These are phyloP conservation scores for Thymelicus acteon DNA, from an alignment of 2,888 invertebrate genomes.

Conservation along the genomic window DNA sequence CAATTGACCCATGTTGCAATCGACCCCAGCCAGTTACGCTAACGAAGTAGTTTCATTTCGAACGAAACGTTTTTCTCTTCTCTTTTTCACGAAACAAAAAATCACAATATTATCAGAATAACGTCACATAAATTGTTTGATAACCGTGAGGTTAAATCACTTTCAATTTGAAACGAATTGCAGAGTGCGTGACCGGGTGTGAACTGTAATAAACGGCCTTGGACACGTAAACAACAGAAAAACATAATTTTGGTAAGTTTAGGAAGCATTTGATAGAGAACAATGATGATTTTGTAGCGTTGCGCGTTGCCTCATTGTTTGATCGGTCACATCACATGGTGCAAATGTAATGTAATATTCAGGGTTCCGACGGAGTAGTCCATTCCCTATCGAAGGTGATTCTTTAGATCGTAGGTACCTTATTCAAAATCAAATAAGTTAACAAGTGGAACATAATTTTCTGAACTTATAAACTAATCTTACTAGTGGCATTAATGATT, in stretches of 20 bases:
- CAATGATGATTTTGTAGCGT: neutral
- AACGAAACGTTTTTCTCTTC: neutral
- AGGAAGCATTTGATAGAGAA: neutral
- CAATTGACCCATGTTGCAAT: no score
- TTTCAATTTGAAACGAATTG: constrained; percentile 17
- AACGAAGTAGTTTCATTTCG: no score
- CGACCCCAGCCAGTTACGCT: no score
- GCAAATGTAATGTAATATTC: neutral
- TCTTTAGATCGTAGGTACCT: no score
- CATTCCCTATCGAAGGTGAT: neutral
- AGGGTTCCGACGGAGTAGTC: neutral
- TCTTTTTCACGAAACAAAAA: neutral
- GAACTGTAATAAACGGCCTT: constrained; percentile 4
- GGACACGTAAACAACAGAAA: constrained; percentile 12
- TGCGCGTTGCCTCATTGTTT: neutral
- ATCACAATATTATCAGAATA: neutral
- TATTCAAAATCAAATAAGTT: no score
- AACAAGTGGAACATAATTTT: no score
- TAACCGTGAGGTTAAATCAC: constrained; percentile 25
- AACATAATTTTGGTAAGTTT: constrained; percentile 16
- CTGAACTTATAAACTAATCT: no score
- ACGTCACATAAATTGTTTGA: constrained; percentile 12
- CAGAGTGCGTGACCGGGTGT: constrained; percentile 3
- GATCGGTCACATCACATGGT: neutral
- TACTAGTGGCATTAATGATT: no score